A percentile compares a stretch with the other conserved stretches of the same genome.
Conservation (phyloP, 2,113 vertebrate genomes). For the Lagopus leucura region DNA sequence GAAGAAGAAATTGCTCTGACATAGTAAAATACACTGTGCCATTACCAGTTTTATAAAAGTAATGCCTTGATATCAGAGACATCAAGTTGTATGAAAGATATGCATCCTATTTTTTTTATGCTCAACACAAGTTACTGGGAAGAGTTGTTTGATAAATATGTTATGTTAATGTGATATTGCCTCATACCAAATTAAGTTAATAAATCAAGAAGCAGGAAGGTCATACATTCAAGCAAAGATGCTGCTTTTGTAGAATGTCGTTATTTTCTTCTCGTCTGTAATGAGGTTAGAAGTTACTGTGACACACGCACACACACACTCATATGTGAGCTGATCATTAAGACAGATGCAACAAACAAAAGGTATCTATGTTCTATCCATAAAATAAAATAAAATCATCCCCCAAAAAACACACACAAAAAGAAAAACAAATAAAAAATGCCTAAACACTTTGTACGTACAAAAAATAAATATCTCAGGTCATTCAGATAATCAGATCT, state of each 20-base stretch:
- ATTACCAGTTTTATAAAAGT: not conserved
- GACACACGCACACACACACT: not conserved
- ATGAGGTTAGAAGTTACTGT: constrained; percentile 53
- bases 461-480: not conserved
- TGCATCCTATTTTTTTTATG: not conserved
- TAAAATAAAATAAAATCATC: not conserved
- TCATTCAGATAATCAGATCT: not conserved
- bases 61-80: not conserved
- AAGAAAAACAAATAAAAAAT: not conserved
- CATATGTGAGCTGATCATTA: not conserved
- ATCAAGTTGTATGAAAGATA: not conserved
- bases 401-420: too few relatives aligned
- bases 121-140: not conserved
- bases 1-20: not conserved
- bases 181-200: constrained; percentile 4
- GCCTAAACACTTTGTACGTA: not conserved
- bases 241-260: not conserved
- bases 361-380: not conserved
- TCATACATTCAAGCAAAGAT: not conserved
- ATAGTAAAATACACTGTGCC: not conserved
- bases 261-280: constrained; percentile 10
- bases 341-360: not conserved
- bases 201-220: constrained; percentile 55
- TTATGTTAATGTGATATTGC: constrained; percentile 31
- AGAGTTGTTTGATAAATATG: constrained; percentile 7